Base-by-base conservation (phyloP, 2,113 vertebrate species). In the Rhinichthys klamathensis region DNA sequence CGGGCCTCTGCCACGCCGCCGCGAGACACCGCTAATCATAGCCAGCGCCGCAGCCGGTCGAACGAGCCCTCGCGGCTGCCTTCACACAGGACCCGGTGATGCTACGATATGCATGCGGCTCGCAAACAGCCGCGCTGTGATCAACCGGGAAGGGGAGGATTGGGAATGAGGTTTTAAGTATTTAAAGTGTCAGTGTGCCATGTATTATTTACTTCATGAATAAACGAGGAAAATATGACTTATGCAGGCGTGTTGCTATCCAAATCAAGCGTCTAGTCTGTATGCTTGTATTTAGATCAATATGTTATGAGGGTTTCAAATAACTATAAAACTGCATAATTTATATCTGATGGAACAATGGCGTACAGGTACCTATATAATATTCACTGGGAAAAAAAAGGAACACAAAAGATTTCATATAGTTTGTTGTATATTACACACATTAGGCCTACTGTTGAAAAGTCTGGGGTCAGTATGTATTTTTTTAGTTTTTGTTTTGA, bases 1-100 rank as follows among this genome's bases (percentile, higher is more conserved):
- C 18, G 72, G 88, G 84, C 83, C 91, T 46, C 87, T 84, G 72
- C 89, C 88, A 89, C 89, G 91, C 87, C 86, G 88, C 91, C 90
- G 85, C 86, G 81, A 76, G 87, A 49, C 81, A 84, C 87, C 78
- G 89, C 90, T 90, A 91, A 91, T 92, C 83, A 83, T 61, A 56
- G 91, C 91, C 85, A 87, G 85, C 87, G 0, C 63, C 63, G 88
- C 30, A 90, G 83, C 74, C 12, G 41, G 79, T 85, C 79, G 85
- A 90, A 80, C 41, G 15, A 46, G 72, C 35, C 35, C 87, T 79
- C 74, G 67, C 3, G 41, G 38, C 44, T 54, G 44, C 73, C 10
- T 61, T 67, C n/a, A 49, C 25, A 51, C 18, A 32, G 30, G 46
- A 35, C n/a, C 38, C 18, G 4, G 23, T 15, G 38, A 49, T 44